phyloP scores from a whole-genome alignment of 2,888 invertebrate species.

The Bombylius discolor region DNA sequence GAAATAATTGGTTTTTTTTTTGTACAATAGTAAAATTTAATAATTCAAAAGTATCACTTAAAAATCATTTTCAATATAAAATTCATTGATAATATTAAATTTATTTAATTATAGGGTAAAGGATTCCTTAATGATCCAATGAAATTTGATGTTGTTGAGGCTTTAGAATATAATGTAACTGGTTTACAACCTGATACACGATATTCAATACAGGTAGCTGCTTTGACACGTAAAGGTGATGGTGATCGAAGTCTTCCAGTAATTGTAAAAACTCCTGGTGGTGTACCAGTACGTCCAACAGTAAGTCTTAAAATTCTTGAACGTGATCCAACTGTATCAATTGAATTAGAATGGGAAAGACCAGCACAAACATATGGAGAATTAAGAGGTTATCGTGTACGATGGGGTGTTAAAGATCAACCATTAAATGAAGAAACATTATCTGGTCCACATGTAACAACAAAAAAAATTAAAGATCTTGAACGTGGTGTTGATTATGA shows the following conservation, averaged over 20 bases:
- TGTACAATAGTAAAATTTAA: too few species aligned
- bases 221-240: constrained; percentile 91
- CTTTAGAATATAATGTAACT: constrained; percentile 69
- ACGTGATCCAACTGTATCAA: constrained; percentile 73
- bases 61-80: too few species aligned
- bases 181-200: constrained; percentile 90
- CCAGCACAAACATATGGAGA: constrained; percentile 84
- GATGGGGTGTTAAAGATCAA: constrained; percentile 78
- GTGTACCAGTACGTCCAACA: constrained; percentile 75
- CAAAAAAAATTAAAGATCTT: constrained; percentile 61
- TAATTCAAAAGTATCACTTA: too few species aligned
- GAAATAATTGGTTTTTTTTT: too few species aligned
- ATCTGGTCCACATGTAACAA: constrained; percentile 51
- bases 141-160: constrained; percentile 74
- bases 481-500: constrained; percentile 93
- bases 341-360: constrained; percentile 85
- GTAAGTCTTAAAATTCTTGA: constrained; percentile 71
- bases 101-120: constrained; percentile 27
- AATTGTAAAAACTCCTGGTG: constrained; percentile 81
- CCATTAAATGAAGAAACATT: constrained; percentile 58
- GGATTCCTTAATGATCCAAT: constrained; percentile 76
- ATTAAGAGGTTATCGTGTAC: constrained; percentile 71
- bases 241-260: constrained; percentile 82
- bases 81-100: too few species aligned
- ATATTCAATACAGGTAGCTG: constrained; percentile 90